A percentile compares a stretch with the other conserved stretches of the same genome.
Evolutionary conservation across 2,888 invertebrate species (phyloP).

Genomic region (Parasteatoda lunata): DNA sequence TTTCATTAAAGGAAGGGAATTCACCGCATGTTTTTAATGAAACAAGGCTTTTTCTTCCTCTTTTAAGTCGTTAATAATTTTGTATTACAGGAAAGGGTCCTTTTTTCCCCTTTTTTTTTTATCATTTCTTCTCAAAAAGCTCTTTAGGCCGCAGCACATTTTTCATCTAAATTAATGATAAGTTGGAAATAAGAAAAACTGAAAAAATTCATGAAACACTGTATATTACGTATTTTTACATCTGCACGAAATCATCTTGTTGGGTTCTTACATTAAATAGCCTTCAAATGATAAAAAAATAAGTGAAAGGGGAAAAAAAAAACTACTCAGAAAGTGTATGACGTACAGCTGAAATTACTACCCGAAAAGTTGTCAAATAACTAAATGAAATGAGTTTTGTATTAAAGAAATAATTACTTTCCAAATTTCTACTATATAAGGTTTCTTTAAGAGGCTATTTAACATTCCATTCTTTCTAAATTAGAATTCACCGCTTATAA

Average conservation of each 20-base stretch:
- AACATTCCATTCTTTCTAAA: too few species aligned
- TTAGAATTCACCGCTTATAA: too few species aligned
- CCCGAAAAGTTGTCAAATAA: conserved; percentile 58
- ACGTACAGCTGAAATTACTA: conserved; percentile 44
- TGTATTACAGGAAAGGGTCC: conserved; percentile 40
- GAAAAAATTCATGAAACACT: conserved; percentile 48
- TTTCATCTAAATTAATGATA: conserved; percentile 69
- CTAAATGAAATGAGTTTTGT: conserved; percentile 62
- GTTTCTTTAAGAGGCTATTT: too few species aligned
- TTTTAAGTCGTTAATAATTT: conserved; percentile 63
- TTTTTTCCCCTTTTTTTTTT: conserved; percentile 34
- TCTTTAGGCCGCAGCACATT: conserved; percentile 66
- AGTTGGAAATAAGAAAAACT: conserved; percentile 65
- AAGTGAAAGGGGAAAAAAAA: conserved; percentile 10
- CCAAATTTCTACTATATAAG: not conserved
- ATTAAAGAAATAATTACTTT: conserved; percentile 65
- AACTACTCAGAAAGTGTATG: not conserved
- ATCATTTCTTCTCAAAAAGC: conserved; percentile 59
- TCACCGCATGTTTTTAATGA: conserved; percentile 62
- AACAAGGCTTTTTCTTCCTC: conserved; percentile 65
- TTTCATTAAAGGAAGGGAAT: conserved; percentile 62
- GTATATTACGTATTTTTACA: conserved; percentile 62
- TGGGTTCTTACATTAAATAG: conserved; percentile 37
- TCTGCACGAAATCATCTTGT: conserved; percentile 46
- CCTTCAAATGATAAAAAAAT: conserved; percentile 29